Evolutionary conservation across 2,888 invertebrate genomes (phyloP), one percentile per base, ranked within the genome.

Genomic region (Pomacea canaliculata): DNA sequence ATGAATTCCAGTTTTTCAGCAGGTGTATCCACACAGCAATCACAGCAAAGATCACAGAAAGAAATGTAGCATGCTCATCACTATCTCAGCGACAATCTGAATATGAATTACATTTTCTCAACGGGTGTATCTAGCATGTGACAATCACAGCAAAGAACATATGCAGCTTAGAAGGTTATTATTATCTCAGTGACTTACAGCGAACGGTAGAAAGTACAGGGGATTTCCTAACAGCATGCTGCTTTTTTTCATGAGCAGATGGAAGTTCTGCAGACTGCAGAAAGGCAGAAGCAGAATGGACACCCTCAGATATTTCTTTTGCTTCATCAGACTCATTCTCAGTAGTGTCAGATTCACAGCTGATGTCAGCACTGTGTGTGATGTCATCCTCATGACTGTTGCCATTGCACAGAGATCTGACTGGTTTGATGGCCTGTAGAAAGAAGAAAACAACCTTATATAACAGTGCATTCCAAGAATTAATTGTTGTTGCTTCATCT

Each of bases 331-430:
- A 56, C 62, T 80, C 77, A 63, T 80, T 78, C 46, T 80, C 78
- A 8, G 78, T 77, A n/a, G 80, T 80, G 67, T 80, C 80, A 10
- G 70, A 73, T 19, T 78, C 78, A 12, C 72, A 69, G 70, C 72
- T 78, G 63, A 73, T 70, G 23, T 60, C 78, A 66, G 78, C 76
- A 27, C 70, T 75, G 59, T 69, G 69, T 16, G 74, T 69, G 46
- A 69, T 59, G 51, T 69, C 69, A 12, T 74, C 74, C 4, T n/a
- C 68, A 46, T 9, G 18, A 8, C 19, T n/a, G 0, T 66, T 8
- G 0, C 62, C 48, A 46, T 48, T 51, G 68, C 66, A 68, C 48
- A 66, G 46, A 7, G 19, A 63, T 23, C 66, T 48, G 12, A 51
- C 65, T 27, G 72, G 65, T 27, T 49, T 48, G 27, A 23, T 72